A percentile compares a stretch with the other conserved stretches of the same genome.
These are phyloP conservation scores for Istiophorus platypterus DNA, from an alignment of 2,113 vertebrate genomes.

Conservation along the genomic window DNA sequence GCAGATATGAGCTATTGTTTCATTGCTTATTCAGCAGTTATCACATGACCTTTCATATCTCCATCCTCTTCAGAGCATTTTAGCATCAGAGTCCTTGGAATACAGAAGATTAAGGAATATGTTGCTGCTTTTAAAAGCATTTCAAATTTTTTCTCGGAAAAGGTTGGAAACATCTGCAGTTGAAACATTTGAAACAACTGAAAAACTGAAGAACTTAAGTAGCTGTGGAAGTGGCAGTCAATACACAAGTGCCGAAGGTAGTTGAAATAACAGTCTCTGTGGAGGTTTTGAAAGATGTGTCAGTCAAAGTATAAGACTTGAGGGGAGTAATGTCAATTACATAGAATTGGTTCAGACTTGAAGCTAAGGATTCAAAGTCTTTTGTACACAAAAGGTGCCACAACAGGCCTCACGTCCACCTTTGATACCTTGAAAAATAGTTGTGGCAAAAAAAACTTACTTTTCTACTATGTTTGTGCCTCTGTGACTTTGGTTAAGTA, in stretches of 20 bases:
- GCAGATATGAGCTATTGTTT: slow-evolving; percentile 17
- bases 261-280: neutral
- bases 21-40: slow-evolving; percentile 1
- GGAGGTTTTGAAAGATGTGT: neutral
- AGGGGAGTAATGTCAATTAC: neutral
- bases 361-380: too few species aligned
- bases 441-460: too few species aligned
- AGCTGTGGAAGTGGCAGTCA: too few species aligned
- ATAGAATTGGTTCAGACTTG: too few species aligned
- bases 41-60: slow-evolving; percentile 30
- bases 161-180: neutral
- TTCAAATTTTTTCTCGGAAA: neutral
- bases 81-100: neutral
- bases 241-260: neutral
- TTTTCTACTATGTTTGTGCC: too few species aligned
- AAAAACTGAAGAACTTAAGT: too few species aligned
- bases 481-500: too few species aligned
- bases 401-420: too few species aligned
- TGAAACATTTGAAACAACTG: neutral
- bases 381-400: too few species aligned
- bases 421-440: too few species aligned
- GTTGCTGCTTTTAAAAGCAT: neutral
- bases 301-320: neutral
- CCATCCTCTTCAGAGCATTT: slow-evolving; percentile 12
- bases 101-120: neutral